Evolutionary conservation across 2,888 invertebrate genomes (phyloP).

Genomic region (Cephus pulcher): DNA sequence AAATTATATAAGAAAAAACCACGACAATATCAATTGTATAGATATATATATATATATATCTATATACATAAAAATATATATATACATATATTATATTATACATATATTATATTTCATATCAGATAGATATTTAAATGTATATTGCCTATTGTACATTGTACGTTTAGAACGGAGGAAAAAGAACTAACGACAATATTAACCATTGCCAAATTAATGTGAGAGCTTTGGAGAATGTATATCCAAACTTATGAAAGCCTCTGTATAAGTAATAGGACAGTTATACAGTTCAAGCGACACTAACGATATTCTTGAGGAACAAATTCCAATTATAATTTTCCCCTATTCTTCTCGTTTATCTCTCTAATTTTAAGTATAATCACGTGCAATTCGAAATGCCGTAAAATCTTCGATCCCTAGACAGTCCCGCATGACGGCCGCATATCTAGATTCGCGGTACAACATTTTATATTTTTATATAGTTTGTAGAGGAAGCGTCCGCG

Average conservation of each 20-base stretch:
- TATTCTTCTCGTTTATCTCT: not conserved
- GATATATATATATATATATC: constrained; percentile 28
- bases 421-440: not conserved
- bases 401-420: not conserved
- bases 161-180: constrained; percentile 8
- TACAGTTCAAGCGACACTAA: not conserved
- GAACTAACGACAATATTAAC: constrained; percentile 56
- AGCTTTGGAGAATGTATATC: not conserved
- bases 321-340: not conserved
- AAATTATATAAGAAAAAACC: constrained; percentile 14
- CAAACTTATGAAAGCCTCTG: not conserved
- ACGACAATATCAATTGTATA: constrained; percentile 31
- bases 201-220: constrained; percentile 45
- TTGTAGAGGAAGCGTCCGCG: constrained; percentile 42
- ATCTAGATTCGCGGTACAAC: not conserved
- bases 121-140: constrained; percentile 34
- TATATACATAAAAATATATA: constrained; percentile 25
- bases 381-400: not conserved
- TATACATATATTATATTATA: constrained; percentile 22
- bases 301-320: not conserved
- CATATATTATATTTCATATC: constrained; percentile 17
- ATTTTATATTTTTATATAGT: constrained; percentile 65
- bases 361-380: not conserved
- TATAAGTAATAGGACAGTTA: not conserved
- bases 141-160: constrained; percentile 29